These are phyloP conservation scores for Drosophila tanythrix DNA, from an alignment of 2,888 invertebrate genomes.

Conservation along the genomic window DNA sequence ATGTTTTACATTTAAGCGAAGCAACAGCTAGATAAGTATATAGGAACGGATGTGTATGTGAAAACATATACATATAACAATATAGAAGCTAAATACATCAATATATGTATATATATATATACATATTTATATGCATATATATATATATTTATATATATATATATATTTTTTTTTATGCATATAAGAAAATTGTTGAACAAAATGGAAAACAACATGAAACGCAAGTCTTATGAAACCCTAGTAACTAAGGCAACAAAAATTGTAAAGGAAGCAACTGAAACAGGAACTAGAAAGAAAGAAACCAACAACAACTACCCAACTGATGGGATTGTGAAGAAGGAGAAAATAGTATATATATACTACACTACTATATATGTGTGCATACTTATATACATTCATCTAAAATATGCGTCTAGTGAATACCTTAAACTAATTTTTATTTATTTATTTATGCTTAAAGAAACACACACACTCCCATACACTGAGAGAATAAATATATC, in stretches of 20 bases:
- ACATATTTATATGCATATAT: constrained; percentile 22
- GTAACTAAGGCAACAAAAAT: constrained; percentile 80
- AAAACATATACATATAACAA: constrained; percentile 11
- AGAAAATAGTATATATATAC: constrained; percentile 12
- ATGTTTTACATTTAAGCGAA: constrained; percentile 28
- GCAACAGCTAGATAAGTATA: constrained; percentile 21
- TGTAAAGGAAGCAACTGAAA: constrained; percentile 53
- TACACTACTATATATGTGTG: constrained; percentile 12
- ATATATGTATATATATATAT: not conserved
- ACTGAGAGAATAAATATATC: constrained; percentile 46
- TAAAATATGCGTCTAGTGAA: constrained; percentile 39
- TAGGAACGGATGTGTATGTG: constrained; percentile 24
- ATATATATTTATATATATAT: constrained; percentile 32
- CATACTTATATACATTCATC: constrained; percentile 27
- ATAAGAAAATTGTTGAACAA: constrained; percentile 69
- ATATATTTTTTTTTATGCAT: constrained; percentile 70
- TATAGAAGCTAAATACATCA: constrained; percentile 29
- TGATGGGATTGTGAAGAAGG: constrained; percentile 17
- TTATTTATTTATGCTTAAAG: constrained; percentile 61
- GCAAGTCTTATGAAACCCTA: constrained; percentile 85
- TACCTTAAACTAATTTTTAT: constrained; percentile 47
- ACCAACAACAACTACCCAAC: constrained; percentile 18
- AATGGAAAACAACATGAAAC: constrained; percentile 82
- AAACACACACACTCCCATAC: constrained; percentile 23
- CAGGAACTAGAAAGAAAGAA: constrained; percentile 9